Evolutionary conservation across 2,797 vertebrate species (phyloP).

Genomic region (Lacerta viridis): DNA sequence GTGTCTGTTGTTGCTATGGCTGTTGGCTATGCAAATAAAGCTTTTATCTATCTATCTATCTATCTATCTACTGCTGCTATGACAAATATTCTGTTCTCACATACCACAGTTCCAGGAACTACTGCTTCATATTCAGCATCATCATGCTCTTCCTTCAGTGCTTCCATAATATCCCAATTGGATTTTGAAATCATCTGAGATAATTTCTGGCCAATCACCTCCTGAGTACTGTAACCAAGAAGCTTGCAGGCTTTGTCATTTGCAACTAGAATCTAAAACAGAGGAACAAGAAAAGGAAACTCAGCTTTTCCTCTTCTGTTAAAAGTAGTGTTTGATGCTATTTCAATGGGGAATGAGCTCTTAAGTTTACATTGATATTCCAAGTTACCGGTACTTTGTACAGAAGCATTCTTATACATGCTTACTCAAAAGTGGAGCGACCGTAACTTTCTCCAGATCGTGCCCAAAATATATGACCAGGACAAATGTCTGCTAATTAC

Average conservation of each 20-base stretch:
- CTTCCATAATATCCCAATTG: slow-evolving; percentile 81
- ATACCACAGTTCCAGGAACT: slow-evolving; percentile 91
- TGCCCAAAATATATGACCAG: neutral
- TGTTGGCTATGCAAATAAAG: no score
- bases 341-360: neutral
- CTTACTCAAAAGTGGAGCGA: neutral
- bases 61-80: neutral
- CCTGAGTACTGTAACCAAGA: slow-evolving; percentile 84
- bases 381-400: neutral
- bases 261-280: slow-evolving; percentile 87
- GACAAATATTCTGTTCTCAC: slow-evolving; percentile 51
- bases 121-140: slow-evolving; percentile 75
- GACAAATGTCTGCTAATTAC: neutral
- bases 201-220: slow-evolving; percentile 88
- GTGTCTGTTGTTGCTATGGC: no score
- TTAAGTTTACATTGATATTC: neutral
- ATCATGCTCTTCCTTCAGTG: slow-evolving; percentile 82
- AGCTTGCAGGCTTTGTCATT: slow-evolving; percentile 90
- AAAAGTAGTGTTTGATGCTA: neutral
- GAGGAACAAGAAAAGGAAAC: neutral
- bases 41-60: no score
- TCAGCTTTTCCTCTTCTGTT: neutral
- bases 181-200: slow-evolving; percentile 84
- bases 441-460: neutral
- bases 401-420: neutral